phyloP scores from a whole-genome alignment of 1,140 invertebrate genomes.

The Antheraea pernyi region DNA sequence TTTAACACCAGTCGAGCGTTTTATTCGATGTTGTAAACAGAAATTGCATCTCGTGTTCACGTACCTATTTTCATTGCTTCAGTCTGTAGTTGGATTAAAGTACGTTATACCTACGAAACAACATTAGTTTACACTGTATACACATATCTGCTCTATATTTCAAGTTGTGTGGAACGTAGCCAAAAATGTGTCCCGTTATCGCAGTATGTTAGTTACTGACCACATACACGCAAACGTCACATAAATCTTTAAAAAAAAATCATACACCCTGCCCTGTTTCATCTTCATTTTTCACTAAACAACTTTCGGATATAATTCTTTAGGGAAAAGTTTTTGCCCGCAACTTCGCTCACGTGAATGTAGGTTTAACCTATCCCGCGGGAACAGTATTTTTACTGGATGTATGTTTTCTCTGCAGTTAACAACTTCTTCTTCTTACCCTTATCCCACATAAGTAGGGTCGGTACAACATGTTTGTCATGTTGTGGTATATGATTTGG shows the following conservation, averaged over 20 bases:
- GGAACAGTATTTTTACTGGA: too few species aligned
- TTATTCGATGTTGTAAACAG: conserved; percentile 20
- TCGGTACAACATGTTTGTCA: too few species aligned
- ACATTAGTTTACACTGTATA: not conserved
- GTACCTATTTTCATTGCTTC: conserved; percentile 9
- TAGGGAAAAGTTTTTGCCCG: too few species aligned
- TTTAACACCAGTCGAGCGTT: conserved; percentile 13
- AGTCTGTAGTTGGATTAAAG: conserved; percentile 2
- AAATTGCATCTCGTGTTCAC: conserved; percentile 15
- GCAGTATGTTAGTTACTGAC: not conserved
- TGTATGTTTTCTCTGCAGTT: too few species aligned
- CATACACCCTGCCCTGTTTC: too few species aligned
- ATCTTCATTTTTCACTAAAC: too few species aligned
- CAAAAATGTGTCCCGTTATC: conserved; percentile 10
- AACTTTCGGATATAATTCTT: too few species aligned
- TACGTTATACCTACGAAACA: not conserved
- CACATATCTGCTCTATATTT: not conserved
- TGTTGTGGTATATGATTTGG: too few species aligned
- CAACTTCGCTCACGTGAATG: too few species aligned
- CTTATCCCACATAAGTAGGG: too few species aligned
- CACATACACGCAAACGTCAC: not conserved
- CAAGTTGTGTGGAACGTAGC: conserved; percentile 4
- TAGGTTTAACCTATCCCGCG: too few species aligned
- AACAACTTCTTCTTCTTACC: too few species aligned
- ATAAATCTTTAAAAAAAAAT: not conserved